Base-by-base conservation (phyloP, 2,797 vertebrate species). In the Gallinago solitaria region DNA sequence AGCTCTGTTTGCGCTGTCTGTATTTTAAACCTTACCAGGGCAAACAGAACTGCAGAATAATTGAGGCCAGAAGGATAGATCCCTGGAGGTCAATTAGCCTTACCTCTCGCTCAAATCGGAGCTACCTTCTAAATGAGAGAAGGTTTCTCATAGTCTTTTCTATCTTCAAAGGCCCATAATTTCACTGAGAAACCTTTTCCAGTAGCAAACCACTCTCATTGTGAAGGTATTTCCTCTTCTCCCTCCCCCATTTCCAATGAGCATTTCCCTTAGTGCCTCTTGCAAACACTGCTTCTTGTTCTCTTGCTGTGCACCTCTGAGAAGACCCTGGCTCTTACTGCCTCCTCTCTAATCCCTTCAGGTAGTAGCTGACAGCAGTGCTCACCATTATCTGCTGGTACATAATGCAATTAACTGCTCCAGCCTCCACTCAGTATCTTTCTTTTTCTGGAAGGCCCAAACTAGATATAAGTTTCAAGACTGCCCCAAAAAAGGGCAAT, bases 171-270 rank as follows among this genome's bases (percentile, higher is more conserved):
- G n/a, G n/a, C 8, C 3, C 43, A 2, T 9, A 9, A 14, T 11
- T 33, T 30, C 23, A 30, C 41, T 6, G 28, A 53, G 17, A 82
- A 83, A 60, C 4, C 50, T 28, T 12, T 45, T 50, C 32, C 35
- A 48, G 32, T 2, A 65, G 33, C 24, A 65, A 69, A 54, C 20
- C 21, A 27, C 20, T 57, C 59, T 18, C 25, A 5, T 2, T 18
- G 16, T 4, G 14, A 59, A n/a, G 18, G 12, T 17, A 32, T 53
- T 54, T 16, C 23, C 64, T 9, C 39, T 82, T 35, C n/a, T 48
- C 11, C 15, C 18, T 64, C 21, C 30, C 10, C 19, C 0, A 0
- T 8, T 48, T 24, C 47, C 56, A 56, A 6, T 2, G 3, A 59
- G 64, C 6, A 3, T 30, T 54, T 67, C 27, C 27, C 17, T 13